Percentiles rank a stretch among this genome's conserved stretches.
Evolutionary conservation across 2,113 vertebrate genomes (phyloP).

Genomic region (Oreocharis arfaki): DNA sequence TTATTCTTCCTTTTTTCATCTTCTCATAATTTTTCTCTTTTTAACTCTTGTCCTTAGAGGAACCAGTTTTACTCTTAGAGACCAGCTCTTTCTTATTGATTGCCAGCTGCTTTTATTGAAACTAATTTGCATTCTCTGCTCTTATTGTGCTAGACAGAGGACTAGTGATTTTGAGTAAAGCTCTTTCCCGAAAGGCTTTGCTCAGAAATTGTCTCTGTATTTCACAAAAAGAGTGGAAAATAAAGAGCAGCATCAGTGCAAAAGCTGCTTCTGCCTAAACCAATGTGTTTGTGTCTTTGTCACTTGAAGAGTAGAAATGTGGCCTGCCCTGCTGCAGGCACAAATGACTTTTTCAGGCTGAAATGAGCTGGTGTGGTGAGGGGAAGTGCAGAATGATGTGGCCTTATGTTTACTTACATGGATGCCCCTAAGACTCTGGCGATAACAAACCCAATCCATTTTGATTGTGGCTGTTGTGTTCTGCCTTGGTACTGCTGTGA

Average conservation of each 20-base stretch:
- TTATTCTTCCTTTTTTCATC: constrained; percentile 2
- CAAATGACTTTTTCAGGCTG: background rate
- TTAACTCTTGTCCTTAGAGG: constrained; percentile 51
- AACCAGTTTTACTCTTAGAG: constrained; percentile 21
- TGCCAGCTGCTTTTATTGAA: constrained; percentile 56
- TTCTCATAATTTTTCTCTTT: constrained; percentile 5
- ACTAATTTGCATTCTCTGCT: constrained; percentile 66
- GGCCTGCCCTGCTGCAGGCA: background rate
- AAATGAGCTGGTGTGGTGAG: background rate
- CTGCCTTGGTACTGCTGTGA: background rate
- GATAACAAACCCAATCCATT: background rate
- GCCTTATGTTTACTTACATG: background rate
- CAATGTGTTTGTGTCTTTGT: constrained; percentile 1
- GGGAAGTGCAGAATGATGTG: background rate
- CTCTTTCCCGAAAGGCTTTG: constrained; percentile 38
- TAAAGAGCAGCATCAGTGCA: constrained; percentile 21
- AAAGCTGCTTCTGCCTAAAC: constrained; percentile 46
- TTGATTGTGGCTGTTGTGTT: background rate
- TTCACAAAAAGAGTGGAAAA: constrained; percentile 40
- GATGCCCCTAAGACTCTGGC: background rate
- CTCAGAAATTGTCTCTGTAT: constrained; percentile 49
- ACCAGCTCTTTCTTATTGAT: constrained; percentile 43
- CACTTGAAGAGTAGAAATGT: background rate
- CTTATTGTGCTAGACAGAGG: constrained; percentile 57
- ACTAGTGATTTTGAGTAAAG: constrained; percentile 60